A percentile compares a stretch with the other conserved stretches of the same genome.
Conservation (phyloP, 2,797 vertebrate species). For the Brachymystax lenok region DNA sequence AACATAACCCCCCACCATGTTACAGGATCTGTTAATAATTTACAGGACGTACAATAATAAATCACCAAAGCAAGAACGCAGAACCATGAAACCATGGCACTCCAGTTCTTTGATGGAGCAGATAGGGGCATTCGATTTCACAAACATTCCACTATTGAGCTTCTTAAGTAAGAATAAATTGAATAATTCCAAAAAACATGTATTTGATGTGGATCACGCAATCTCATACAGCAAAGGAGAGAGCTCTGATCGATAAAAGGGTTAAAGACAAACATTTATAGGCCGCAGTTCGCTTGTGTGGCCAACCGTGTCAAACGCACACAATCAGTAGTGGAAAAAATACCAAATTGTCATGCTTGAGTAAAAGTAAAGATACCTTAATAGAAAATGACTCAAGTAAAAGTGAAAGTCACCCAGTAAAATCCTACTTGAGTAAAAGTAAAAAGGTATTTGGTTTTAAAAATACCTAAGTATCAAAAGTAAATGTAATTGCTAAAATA, state of each 20-base stretch:
- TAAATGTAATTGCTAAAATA: too few species aligned
- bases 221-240: slow-evolving; percentile 36
- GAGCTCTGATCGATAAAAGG: slow-evolving; percentile 8
- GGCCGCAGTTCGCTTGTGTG: slow-evolving; percentile 30
- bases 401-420: too few species aligned
- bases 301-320: slow-evolving; percentile 28
- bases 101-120: slow-evolving; percentile 57
- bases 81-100: slow-evolving; percentile 46
- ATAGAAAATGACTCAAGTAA: too few species aligned
- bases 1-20: slow-evolving; percentile 29
- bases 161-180: slow-evolving; percentile 37
- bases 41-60: slow-evolving; percentile 60
- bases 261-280: slow-evolving; percentile 23
- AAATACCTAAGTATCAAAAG: too few species aligned
- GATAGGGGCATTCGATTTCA: slow-evolving; percentile 51
- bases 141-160: slow-evolving; percentile 42
- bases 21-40: slow-evolving; percentile 65
- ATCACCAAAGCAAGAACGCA: slow-evolving; percentile 47
- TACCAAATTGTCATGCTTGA: too few species aligned
- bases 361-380: too few species aligned
- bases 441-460: too few species aligned
- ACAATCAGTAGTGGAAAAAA: background rate
- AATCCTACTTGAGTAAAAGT: too few species aligned
- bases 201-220: slow-evolving; percentile 37
- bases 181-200: slow-evolving; percentile 43